Conservation (phyloP, 2,888 invertebrate species). For the Drosophila infuscata region DNA sequence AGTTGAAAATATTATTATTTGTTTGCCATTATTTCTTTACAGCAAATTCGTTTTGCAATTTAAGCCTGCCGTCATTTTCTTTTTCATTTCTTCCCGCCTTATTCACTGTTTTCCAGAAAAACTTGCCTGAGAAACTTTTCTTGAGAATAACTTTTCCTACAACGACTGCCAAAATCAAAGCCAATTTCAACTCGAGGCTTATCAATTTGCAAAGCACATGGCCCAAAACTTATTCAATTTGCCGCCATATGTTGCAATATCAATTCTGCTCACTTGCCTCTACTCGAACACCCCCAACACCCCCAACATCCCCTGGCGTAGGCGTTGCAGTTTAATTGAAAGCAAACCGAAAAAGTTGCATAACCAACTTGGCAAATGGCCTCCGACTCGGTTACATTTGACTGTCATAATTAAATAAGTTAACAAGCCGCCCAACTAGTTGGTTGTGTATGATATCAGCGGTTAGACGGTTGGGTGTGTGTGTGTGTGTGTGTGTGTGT, state of each 20-base stretch:
- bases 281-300: neutral
- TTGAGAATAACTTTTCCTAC: slow-evolving; percentile 14
- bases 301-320: neutral
- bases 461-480: neutral
- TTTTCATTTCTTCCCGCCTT: neutral
- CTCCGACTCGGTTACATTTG: slow-evolving; percentile 36
- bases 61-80: neutral
- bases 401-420: slow-evolving; percentile 64
- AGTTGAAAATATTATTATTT: neutral
- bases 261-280: neutral
- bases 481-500: neutral
- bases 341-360: slow-evolving; percentile 46
- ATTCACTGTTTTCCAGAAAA: neutral
- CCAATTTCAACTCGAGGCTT: slow-evolving; percentile 42
- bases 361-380: slow-evolving; percentile 32
- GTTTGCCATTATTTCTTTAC: neutral
- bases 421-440: slow-evolving; percentile 47
- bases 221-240: slow-evolving; percentile 54
- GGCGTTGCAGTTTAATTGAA: slow-evolving; percentile 43
- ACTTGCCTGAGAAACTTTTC: slow-evolving; percentile 22
- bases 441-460: slow-evolving; percentile 3
- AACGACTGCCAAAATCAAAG: slow-evolving; percentile 39
- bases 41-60: neutral
- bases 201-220: slow-evolving; percentile 45
- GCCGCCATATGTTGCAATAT: slow-evolving; percentile 45